phyloP scores from a whole-genome alignment of 2,113 vertebrate genomes.

The Hippocampus mohnikei region DNA sequence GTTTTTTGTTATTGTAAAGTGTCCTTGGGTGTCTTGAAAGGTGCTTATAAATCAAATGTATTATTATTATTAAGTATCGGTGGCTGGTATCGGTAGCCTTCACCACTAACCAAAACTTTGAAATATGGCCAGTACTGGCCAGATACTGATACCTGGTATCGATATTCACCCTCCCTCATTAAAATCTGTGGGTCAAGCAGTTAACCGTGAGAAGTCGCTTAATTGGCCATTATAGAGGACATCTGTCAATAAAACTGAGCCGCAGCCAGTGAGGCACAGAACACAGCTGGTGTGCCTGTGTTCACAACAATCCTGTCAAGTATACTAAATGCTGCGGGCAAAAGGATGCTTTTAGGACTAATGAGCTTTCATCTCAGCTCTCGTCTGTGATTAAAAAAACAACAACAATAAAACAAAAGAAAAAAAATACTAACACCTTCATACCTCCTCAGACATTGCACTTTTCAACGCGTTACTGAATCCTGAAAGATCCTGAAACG shows the following conservation, averaged over 20 bases:
- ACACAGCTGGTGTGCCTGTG: slow-evolving; percentile 2
- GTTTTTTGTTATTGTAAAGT: too few species aligned
- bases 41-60: too few species aligned
- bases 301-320: neutral
- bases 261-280: neutral
- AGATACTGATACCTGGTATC: too few species aligned
- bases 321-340: neutral
- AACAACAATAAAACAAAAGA: too few species aligned
- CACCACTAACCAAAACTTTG: too few species aligned
- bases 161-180: too few species aligned
- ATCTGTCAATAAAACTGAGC: neutral
- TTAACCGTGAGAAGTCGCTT: too few species aligned
- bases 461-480: neutral
- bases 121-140: too few species aligned
- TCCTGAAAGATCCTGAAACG: slow-evolving; percentile 1
- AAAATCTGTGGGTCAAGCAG: too few species aligned
- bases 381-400: neutral
- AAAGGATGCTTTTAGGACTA: slow-evolving; percentile 30
- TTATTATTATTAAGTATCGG: too few species aligned
- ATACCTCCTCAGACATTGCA: neutral
- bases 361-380: neutral
- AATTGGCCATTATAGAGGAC: neutral
- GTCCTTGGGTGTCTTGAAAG: too few species aligned
- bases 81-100: too few species aligned
- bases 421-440: neutral